Evolutionary conservation across 2,888 invertebrate species (phyloP).

Genomic region (Gastracanthus pulcherrimus): DNA sequence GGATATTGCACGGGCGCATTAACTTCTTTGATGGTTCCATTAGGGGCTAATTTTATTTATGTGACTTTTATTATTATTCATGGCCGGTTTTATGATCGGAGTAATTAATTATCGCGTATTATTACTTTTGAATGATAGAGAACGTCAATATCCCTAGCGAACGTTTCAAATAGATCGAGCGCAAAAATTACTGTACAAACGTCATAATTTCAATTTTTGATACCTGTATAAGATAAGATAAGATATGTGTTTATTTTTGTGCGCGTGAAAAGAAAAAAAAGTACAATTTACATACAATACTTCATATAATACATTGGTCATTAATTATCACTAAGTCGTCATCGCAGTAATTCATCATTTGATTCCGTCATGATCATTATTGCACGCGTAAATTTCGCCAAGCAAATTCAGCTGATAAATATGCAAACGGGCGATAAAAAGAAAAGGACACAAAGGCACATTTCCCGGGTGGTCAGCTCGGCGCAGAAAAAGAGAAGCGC

Average conservation of each 20-base stretch:
- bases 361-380: no score
- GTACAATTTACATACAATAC: no score
- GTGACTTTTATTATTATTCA: conserved; percentile 34
- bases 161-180: neutral
- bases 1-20: neutral
- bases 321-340: no score
- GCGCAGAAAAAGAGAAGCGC: neutral
- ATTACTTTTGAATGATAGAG: no score
- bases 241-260: no score
- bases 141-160: neutral
- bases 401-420: conserved; percentile 27
- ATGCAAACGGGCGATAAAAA: neutral
- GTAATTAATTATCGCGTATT: conserved; percentile 12
- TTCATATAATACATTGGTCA: no score
- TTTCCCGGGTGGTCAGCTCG: neutral
- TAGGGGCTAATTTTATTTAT: conserved; percentile 3
- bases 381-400: neutral
- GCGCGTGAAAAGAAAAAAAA: no score
- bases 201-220: no score
- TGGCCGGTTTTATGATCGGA: neutral
- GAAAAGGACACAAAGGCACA: conserved; percentile 23
- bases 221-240: no score
- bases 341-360: no score
- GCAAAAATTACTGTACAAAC: no score
- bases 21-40: conserved; percentile 12